Evolutionary conservation across 2,113 vertebrate genomes (phyloP), one percentile per base, ranked within the genome.

Genomic region (Paracanthobrama guichenoti): DNA sequence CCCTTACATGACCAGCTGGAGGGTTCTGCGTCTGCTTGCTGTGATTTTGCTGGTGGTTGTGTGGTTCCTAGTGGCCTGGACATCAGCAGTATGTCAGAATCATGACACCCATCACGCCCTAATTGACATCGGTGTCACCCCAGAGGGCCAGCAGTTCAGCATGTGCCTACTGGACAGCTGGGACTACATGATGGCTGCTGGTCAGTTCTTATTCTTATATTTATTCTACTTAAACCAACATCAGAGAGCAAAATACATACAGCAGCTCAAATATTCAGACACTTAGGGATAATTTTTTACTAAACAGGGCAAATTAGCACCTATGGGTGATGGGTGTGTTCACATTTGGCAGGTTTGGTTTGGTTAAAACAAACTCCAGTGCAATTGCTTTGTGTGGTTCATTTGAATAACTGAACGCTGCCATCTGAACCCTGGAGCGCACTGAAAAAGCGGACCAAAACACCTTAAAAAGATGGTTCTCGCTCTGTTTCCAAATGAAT

Each of bases 161-260:
- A 96, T 96, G 95, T 99, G 98, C 92, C 95, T 98, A 91, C 89
- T 96, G 86, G 97, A 99, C 90, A 95, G 96, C 85, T 99, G 98
- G 98, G 98, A 99, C 94, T 98, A 99, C 94, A 99, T 99, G 98
- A 97, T 97, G 96, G 96, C 96, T 87, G 93, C 98, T 28, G 98
- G 98, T 99, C 93, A 86, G 97, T 91, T 67, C 35, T 79, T 64
- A 31, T 50, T 28, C 20, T 76, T 35, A 28, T 16, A 20, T 57
- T n/a, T 7, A 39, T 78, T 39, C 31, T n/a, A 13, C 28, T 1
- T 4, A 10, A 60, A 59, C 31, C 5, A 59, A 48, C 18, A 28
- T 9, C 10, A 50, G 3, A 53, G 74, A 55, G 50, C 26, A 77
- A 55, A 57, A 55, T 11, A 26, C 72, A 53, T 26, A 18, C n/a